Evolutionary conservation across 2,888 invertebrate species (phyloP).

Genomic region (Liposcelis brunnea): DNA sequence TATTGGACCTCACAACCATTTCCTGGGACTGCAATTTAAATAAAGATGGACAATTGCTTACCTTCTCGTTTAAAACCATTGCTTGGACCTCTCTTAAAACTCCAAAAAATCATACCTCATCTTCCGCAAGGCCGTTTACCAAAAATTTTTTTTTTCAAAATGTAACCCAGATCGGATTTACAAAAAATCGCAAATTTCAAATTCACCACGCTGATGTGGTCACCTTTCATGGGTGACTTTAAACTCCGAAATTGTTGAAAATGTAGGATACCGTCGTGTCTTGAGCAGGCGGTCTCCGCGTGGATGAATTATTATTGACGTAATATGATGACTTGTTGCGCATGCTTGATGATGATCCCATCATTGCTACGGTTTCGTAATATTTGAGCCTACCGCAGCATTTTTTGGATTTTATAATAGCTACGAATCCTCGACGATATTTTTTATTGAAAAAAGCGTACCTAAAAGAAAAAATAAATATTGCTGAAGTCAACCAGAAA

Average conservation of each 20-base stretch:
- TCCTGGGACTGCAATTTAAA: too few species aligned
- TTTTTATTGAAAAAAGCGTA: conserved; percentile 93
- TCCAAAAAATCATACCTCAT: too few species aligned
- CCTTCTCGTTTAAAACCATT: too few species aligned
- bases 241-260: conserved; percentile 59
- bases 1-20: too few species aligned
- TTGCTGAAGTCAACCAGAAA: too few species aligned
- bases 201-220: background rate
- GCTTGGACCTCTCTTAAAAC: too few species aligned
- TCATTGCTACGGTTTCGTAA: conserved; percentile 71
- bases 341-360: conserved; percentile 62
- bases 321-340: conserved; percentile 65
- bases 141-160: background rate
- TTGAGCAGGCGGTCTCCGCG: conserved; percentile 26
- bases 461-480: background rate
- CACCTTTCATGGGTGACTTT: conserved; percentile 22
- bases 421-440: conserved; percentile 75
- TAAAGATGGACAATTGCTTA: too few species aligned
- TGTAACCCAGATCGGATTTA: background rate
- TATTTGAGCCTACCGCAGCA: conserved; percentile 73
- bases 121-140: background rate
- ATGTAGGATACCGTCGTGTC: conserved; percentile 41
- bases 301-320: conserved; percentile 50
- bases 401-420: conserved; percentile 67
- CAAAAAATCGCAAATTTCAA: background rate